These are phyloP conservation scores for Petrocephalus sullivani DNA, from an alignment of 2,797 vertebrate species.

Conservation along the genomic window DNA sequence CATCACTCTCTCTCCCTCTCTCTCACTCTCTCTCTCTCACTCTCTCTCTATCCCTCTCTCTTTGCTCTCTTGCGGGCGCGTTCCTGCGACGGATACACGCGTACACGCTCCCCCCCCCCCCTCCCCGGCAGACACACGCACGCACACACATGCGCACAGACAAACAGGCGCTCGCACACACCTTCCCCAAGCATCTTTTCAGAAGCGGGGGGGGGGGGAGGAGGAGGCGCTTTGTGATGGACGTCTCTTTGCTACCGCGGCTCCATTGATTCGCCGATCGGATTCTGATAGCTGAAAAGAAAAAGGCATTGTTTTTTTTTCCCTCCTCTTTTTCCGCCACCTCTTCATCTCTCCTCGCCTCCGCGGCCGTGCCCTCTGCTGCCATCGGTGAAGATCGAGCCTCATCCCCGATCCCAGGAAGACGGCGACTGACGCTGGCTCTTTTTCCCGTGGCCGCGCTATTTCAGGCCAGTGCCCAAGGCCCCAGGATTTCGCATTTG, in stretches of 20 bases:
- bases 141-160: conserved; percentile 45
- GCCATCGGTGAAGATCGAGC: conserved; percentile 55
- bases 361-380: conserved; percentile 44
- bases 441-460: conserved; percentile 43
- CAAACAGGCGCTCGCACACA: conserved; percentile 61
- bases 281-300: conserved; percentile 60
- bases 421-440: conserved; percentile 61
- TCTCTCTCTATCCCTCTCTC: conserved; percentile 28
- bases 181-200: conserved; percentile 72
- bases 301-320: conserved; percentile 56
- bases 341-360: conserved; percentile 47
- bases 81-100: conserved; percentile 59
- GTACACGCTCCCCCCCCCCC: conserved; percentile 44
- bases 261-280: conserved; percentile 62
- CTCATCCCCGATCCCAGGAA: conserved; percentile 63
- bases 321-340: conserved; percentile 56
- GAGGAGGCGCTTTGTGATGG: conserved; percentile 57
- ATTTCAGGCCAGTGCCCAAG: conserved; percentile 66
- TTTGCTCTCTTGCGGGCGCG: conserved; percentile 44
- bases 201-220: conserved; percentile 46
- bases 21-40: conserved; percentile 27
- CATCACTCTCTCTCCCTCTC: conserved; percentile 11
- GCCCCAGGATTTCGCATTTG: conserved; percentile 42
- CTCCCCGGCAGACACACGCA: conserved; percentile 27
- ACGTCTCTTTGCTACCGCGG: conserved; percentile 62